These are phyloP conservation scores for Octodon degus DNA, from an alignment of 2,113 vertebrate genomes.

Conservation along the genomic window DNA sequence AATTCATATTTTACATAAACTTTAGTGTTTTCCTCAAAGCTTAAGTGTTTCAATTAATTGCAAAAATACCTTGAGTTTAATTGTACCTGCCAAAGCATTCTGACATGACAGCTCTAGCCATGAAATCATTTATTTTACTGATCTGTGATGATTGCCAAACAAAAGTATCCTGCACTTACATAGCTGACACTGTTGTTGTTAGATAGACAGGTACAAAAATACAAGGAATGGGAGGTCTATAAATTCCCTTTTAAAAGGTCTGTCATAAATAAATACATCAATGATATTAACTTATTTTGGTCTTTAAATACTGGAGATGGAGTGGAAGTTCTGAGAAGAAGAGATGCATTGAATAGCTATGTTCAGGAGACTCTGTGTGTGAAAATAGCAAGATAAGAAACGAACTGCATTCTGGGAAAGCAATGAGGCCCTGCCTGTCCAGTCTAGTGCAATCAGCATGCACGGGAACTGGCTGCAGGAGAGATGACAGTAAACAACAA, in stretches of 20 bases:
- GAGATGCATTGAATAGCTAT: neutral
- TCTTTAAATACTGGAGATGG: neutral
- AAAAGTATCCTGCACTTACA: neutral
- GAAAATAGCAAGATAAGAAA: neutral
- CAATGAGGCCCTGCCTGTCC: no score
- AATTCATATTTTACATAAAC: neutral
- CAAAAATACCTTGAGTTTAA: neutral
- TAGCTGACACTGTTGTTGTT: neutral
- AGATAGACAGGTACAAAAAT: neutral
- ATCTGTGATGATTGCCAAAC: neutral
- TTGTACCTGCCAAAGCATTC: slow-evolving; percentile 7
- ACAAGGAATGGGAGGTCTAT: neutral
- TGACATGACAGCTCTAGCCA: neutral
- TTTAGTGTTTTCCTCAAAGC: neutral
- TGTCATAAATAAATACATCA: neutral
- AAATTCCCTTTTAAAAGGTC: neutral
- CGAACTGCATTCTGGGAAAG: rapidly evolving
- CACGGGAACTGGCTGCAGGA: rapidly evolving
- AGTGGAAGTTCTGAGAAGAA: neutral
- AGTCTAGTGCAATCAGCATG: rapidly evolving
- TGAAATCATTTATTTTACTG: neutral
- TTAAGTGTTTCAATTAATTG: neutral
- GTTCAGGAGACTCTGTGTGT: neutral
- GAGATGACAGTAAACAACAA: neutral
- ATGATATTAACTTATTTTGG: neutral